Base-by-base conservation (phyloP, 2,888 invertebrate genomes). In the Zaprionus bogoriensis region DNA sequence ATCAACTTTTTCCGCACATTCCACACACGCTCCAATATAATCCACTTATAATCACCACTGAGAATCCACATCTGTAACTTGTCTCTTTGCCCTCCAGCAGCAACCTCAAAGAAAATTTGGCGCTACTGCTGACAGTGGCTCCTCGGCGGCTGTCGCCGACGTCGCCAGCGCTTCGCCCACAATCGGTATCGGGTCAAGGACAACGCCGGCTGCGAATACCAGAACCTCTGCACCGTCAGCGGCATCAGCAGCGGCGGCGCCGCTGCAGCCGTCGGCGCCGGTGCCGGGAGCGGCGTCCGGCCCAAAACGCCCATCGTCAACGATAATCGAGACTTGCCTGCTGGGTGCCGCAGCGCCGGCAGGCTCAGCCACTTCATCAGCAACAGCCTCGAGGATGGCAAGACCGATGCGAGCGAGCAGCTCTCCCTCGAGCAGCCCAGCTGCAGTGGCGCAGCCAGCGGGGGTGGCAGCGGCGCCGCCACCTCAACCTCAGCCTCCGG, bases 111-210 rank as follows among this genome's bases (percentile, higher is more conserved):
- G 57, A 89, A 89, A 78, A 81, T 91, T 74, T 91, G 90, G 91
- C 84, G 89, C 51, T 90, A 89, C 67, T 91, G 91, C 91, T 91
- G 91, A 91, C 91, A 92, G 86, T 92, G 92, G 92, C 91, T 93
- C 74, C 74, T 91, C 75, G 84, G 90, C 77, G 90, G 91, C 44
- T 90, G 90, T 47, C 86, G 87, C 5, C 70, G 82, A 53, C 92
- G 91, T 90, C 92, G 88, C 88, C 82, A 78, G 38, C 71, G 79
- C n/a, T 79, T 78, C 48, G 74, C 87, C 42, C 71, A 69, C 61
- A 77, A 79, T 27, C 83, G 73, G 7, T 87, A 86, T 32, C 78
- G 85, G 64, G 80, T 77, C 75, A 82, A 89, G 53, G 79, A 84
- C 45, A 77, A 83, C 6, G 67, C 53, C n/a, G n/a, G n/a, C 46